Percentiles rank a stretch among this genome's conserved stretches.
These are phyloP conservation scores for Cataglyphis albicans DNA, from an alignment of 2,888 invertebrate genomes.

Conservation along the genomic window DNA sequence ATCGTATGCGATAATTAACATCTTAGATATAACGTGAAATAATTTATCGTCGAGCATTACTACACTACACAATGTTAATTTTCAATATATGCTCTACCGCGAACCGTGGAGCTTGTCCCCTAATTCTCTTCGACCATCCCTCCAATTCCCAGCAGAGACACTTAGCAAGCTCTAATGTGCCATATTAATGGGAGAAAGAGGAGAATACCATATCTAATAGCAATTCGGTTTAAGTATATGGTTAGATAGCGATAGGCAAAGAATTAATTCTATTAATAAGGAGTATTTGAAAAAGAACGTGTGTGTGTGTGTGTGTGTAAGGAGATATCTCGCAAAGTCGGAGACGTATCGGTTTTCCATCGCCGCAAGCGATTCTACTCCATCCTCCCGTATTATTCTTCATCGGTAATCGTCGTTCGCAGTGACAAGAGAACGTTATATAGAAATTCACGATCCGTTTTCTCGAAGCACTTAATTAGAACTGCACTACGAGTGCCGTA, in stretches of 20 bases:
- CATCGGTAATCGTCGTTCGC: conserved; percentile 16
- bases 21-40: conserved; percentile 3
- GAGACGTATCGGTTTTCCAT: conserved; percentile 43
- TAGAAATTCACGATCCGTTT: conserved; percentile 40
- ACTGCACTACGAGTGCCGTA: conserved; percentile 18
- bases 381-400: conserved; percentile 37
- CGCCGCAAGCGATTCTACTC: conserved; percentile 28
- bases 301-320: too few species aligned
- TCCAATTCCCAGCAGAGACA: conserved; percentile 40
- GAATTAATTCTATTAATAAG: conserved; percentile 39
- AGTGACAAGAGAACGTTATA: conserved; percentile 31
- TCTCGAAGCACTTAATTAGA: conserved; percentile 43
- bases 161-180: conserved; percentile 42
- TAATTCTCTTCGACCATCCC: conserved; percentile 48
- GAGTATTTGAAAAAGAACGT: conserved; percentile 19
- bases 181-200: conserved; percentile 34
- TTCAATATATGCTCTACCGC: conserved; percentile 38
- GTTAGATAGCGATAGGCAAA: not conserved
- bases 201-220: conserved; percentile 29
- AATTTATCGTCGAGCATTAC: conserved; percentile 26
- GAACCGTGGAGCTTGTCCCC: conserved; percentile 14
- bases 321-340: not conserved
- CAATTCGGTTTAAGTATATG: conserved; percentile 18
- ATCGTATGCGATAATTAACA: conserved; percentile 9
- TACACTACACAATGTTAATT: conserved; percentile 24